Base-by-base conservation (phyloP, 2,113 vertebrate genomes). In the Cebus imitator region DNA sequence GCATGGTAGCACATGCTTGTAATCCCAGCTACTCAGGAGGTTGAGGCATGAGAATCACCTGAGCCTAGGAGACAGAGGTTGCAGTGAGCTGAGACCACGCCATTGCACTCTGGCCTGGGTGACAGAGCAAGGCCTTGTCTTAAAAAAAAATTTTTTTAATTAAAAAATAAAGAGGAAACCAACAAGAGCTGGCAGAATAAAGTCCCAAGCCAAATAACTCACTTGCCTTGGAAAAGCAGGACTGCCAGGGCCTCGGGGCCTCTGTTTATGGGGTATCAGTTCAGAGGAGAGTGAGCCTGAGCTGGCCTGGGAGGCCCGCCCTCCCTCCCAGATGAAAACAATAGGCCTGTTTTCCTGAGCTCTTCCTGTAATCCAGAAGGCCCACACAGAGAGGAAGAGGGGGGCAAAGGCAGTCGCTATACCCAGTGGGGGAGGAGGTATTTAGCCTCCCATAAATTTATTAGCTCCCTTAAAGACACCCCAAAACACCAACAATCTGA, bases 341-440 rank as follows among this genome's bases (percentile, higher is more conserved):
- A 97, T 83, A 68, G 82, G 90, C 52, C 81, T 91, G 81, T 93
- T 95, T 97, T 96, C 94, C 97, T 87, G 73, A 86, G 85, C 37
- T 83, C 93, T 97, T 97, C 97, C 96, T 97, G 96, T 97, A 96
- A 92, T 48, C 96, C 72, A 87, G 80, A 91, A 92, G 91, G 79
- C 70, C 92, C 64, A 76, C 57, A 80, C 18, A n/a, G 40, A 84
- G 64, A 25, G 90, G 86, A 94, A 86, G 70, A 84, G 52, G 50
- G 48, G 20, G 50, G 86, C 79, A 96, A 61, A 85, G 50, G 89
- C 79, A 80, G 75, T 21, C 55, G 57, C 17, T 37, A 48, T 55
- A 90, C 70, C 45, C 70, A 91, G 72, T 79, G 13, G 64, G 72
- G 40, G 57, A 61, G 10, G 89, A 66, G 61, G 40, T 30, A 68